Evolutionary conservation across 2,888 invertebrate species (phyloP).

Genomic region (Oscheius sp.): DNA sequence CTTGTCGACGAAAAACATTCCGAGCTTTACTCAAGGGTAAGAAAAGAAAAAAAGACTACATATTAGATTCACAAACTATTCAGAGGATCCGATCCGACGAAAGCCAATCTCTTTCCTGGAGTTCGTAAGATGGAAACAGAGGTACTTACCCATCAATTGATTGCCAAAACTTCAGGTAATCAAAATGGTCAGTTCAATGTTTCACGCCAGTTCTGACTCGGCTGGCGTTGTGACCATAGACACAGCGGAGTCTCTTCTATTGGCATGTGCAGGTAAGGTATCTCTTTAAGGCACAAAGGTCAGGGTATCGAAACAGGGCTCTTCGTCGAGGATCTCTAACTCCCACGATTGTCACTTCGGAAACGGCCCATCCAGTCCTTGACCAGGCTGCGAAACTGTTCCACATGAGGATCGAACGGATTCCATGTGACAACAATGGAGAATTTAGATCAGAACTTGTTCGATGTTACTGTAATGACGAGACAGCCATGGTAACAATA

Average conservation of each 20-base stretch:
- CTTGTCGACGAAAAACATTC: not conserved
- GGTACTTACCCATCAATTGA: not conserved
- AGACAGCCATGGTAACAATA: constrained; percentile 42
- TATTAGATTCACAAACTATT: constrained; percentile 76
- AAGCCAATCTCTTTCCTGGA: constrained; percentile 95
- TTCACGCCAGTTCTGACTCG: constrained; percentile 82
- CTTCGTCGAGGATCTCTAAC: constrained; percentile 80
- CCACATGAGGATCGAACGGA: constrained; percentile 78
- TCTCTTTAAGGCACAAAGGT: not conserved
- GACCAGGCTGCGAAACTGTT: constrained; percentile 79
- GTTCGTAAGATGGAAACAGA: constrained; percentile 67
- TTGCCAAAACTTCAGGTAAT: constrained; percentile 37
- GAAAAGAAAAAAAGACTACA: not conserved
- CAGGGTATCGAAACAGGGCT: constrained; percentile 81
- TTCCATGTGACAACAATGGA: constrained; percentile 37
- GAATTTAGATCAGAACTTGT: constrained; percentile 39
- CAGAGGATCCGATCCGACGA: constrained; percentile 94
- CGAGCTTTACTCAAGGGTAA: not conserved
- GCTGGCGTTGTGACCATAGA: constrained; percentile 88
- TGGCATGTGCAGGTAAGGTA: constrained; percentile 82
- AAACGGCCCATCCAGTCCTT: constrained; percentile 48
- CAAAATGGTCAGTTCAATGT: constrained; percentile 76
- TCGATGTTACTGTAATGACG: constrained; percentile 39
- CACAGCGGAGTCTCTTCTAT: constrained; percentile 94
- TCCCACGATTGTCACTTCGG: constrained; percentile 80